phyloP scores from a whole-genome alignment of 2,113 vertebrate species.

The Erinaceus europaeus region DNA sequence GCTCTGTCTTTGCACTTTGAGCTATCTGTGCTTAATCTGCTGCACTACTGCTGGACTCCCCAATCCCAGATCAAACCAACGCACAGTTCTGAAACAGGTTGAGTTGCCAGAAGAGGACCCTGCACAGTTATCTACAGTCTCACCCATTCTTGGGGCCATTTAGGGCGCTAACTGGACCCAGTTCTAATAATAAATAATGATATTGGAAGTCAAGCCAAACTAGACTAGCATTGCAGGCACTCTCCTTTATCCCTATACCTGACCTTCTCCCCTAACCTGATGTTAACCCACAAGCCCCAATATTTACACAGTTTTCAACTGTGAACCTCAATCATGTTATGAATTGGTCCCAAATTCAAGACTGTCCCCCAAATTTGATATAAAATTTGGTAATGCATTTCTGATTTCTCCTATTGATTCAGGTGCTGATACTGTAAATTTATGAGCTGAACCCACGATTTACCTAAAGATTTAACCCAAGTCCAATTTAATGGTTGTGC shows the following conservation, averaged over 20 bases:
- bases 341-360: not conserved
- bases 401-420: not conserved
- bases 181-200: not conserved
- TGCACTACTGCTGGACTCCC: no score
- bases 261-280: not conserved
- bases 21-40: no score
- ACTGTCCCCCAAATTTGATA: not conserved
- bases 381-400: not conserved
- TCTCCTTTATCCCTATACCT: not conserved
- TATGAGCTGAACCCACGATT: not conserved
- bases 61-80: no score
- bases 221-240: not conserved
- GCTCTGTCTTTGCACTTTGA: no score
- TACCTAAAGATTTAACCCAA: slow-evolving; percentile 18
- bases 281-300: no score
- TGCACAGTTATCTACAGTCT: not conserved
- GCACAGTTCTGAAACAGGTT: not conserved
- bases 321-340: not conserved
- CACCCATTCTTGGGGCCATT: not conserved
- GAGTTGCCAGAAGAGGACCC: not conserved
- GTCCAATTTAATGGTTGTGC: no score
- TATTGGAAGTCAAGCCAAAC: not conserved
- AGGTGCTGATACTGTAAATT: not conserved
- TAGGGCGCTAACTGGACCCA: not conserved
- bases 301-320: not conserved